Evolutionary conservation across 2,797 vertebrate genomes (phyloP).

Genomic region (Danio choprae): DNA sequence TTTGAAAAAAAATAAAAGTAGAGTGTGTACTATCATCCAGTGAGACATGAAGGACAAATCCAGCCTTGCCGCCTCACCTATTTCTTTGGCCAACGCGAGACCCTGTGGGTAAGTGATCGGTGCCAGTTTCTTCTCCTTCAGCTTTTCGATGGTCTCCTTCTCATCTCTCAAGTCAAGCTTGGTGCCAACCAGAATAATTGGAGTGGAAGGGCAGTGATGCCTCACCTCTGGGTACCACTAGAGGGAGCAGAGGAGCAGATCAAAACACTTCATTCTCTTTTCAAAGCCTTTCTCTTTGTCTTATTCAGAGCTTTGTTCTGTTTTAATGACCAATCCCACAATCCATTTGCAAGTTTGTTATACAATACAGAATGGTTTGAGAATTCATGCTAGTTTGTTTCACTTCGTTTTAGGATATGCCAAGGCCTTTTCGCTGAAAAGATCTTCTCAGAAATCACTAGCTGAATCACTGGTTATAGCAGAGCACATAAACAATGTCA

Average conservation of each 20-base stretch:
- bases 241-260: constrained; percentile 34
- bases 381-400: neutral
- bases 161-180: constrained; percentile 90
- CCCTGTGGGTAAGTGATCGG: constrained; percentile 82
- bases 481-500: neutral
- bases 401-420: neutral
- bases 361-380: neutral
- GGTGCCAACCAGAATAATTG: constrained; percentile 88
- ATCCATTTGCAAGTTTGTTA: neutral
- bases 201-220: constrained; percentile 90
- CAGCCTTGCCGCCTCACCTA: constrained; percentile 64
- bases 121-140: constrained; percentile 89
- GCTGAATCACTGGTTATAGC: neutral
- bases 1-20: neutral
- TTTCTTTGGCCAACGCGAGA: constrained; percentile 80
- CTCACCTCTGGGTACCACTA: constrained; percentile 91
- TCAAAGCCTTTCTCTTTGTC: neutral
- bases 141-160: constrained; percentile 90
- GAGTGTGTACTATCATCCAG: neutral
- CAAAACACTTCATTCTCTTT: neutral
- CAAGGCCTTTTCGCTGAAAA: constrained; percentile 16
- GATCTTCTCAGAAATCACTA: neutral
- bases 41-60: neutral
- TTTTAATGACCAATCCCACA: neutral
- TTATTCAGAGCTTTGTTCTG: neutral